A percentile compares a stretch with the other conserved stretches of the same genome.
phyloP scores from a whole-genome alignment of 2,888 invertebrate genomes.

The Megastigmus dorsalis region DNA sequence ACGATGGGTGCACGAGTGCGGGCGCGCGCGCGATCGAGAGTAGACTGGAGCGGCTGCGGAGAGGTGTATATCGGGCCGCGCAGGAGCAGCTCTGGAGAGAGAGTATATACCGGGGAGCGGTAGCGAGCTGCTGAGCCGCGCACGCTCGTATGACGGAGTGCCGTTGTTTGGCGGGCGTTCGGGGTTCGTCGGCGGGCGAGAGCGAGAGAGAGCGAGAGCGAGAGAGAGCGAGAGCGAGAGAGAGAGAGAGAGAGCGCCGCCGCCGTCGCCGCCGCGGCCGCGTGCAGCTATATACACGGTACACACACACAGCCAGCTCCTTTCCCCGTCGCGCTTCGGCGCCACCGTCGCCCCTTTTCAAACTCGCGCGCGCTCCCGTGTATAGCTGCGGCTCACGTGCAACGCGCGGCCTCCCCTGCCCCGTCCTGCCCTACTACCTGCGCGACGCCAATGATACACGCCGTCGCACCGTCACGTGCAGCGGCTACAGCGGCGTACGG shows the following conservation, averaged over 20 bases:
- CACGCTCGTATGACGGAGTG: conserved; percentile 31
- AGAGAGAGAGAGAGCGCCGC: conserved; percentile 12
- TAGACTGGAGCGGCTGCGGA: too few species aligned
- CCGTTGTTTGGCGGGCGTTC: conserved; percentile 27
- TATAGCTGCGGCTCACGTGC: too few species aligned
- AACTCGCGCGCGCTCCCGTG: too few species aligned
- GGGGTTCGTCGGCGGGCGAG: neutral
- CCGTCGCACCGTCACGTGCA: neutral
- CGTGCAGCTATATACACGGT: too few species aligned
- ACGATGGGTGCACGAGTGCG: too few species aligned
- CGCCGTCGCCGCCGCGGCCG: conserved; percentile 29
- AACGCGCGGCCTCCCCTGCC: neutral
- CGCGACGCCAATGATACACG: too few species aligned
- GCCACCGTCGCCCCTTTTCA: conserved; percentile 35
- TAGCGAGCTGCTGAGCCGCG: conserved; percentile 27
- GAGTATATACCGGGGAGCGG: neutral
- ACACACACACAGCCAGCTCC: too few species aligned
- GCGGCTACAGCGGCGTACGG: neutral
- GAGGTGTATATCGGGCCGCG: too few species aligned
- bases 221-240: neutral
- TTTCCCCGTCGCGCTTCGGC: too few species aligned
- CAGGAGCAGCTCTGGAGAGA: too few species aligned
- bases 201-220: neutral
- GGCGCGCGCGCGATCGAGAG: too few species aligned
- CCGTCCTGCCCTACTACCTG: too few species aligned